Evolutionary conservation across 2,797 vertebrate genomes (phyloP).

Genomic region (Scolopax bukidnonensis): DNA sequence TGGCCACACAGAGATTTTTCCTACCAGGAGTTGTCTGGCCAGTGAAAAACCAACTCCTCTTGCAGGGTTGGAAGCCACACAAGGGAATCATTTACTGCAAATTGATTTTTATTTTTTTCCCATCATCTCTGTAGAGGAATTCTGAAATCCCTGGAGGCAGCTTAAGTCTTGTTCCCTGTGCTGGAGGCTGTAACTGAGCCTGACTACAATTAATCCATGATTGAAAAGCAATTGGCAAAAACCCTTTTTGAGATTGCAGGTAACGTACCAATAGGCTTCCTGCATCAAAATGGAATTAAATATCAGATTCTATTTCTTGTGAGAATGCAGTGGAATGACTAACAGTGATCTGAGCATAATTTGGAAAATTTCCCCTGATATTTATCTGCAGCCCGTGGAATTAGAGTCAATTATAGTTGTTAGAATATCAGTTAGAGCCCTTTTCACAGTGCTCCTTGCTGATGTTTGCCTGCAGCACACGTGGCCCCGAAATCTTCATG

Average conservation of each 20-base stretch:
- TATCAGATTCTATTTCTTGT: background rate
- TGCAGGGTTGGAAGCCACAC: rapidly evolving
- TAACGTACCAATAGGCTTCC: background rate
- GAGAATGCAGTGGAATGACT: background rate
- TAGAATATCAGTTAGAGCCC: background rate
- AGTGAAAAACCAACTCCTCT: background rate
- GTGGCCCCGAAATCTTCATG: background rate
- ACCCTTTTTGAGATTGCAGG: background rate
- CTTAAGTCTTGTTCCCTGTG: background rate
- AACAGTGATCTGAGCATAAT: background rate
- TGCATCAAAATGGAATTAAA: background rate
- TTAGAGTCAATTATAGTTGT: background rate
- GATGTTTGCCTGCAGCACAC: background rate
- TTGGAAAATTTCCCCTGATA: background rate
- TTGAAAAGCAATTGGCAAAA: background rate
- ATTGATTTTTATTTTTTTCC: background rate
- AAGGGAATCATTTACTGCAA: background rate
- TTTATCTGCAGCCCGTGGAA: background rate
- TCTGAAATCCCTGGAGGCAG: background rate
- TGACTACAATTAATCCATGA: background rate
- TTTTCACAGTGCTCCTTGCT: background rate
- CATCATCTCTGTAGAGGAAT: background rate
- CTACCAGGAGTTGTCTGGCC: background rate
- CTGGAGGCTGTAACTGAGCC: background rate
- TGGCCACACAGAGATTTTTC: background rate